These are phyloP conservation scores for Calliscelio sp. DNA, from an alignment of 2,888 invertebrate species.

Conservation along the genomic window DNA sequence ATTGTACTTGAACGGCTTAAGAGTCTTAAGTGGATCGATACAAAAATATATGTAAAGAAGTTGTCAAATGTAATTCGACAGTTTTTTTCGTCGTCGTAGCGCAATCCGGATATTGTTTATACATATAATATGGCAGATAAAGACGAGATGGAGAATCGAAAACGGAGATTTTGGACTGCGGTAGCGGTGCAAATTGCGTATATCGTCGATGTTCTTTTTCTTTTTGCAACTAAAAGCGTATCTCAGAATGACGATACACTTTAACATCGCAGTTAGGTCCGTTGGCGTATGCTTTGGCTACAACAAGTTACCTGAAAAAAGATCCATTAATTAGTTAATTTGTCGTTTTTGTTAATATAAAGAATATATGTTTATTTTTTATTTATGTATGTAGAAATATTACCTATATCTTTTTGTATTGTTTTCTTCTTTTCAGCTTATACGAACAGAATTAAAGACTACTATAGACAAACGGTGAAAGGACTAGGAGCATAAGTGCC, in stretches of 20 bases:
- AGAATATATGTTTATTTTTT: constrained; percentile 17
- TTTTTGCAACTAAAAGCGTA: constrained; percentile 54
- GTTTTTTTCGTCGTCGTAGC: constrained; percentile 26
- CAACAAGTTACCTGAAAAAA: constrained; percentile 84
- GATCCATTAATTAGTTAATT: too few species aligned
- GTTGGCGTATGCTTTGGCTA: constrained; percentile 85
- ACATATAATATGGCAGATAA: constrained; percentile 52
- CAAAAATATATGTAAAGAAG: constrained; percentile 66
- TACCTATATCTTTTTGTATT: constrained; percentile 79
- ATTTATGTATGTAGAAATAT: too few species aligned
- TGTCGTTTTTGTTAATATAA: too few species aligned
- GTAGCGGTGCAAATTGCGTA: constrained; percentile 20
- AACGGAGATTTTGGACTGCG: constrained; percentile 54
- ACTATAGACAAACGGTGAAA: constrained; percentile 79
- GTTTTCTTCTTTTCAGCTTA: constrained; percentile 58
- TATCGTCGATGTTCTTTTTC: constrained; percentile 10
- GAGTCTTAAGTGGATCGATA: constrained; percentile 55
- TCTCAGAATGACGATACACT: constrained; percentile 54
- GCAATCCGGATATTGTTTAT: constrained; percentile 48
- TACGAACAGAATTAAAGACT: constrained; percentile 80
- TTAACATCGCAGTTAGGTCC: constrained; percentile 73
- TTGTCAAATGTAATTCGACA: constrained; percentile 49
- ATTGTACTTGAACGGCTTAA: constrained; percentile 61
- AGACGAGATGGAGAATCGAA: constrained; percentile 47
- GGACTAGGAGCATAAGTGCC: constrained; percentile 79